Evolutionary conservation across 2,888 invertebrate species (phyloP), one percentile per base, ranked within the genome.

Genomic region (Rhyacophila evoluta): DNA sequence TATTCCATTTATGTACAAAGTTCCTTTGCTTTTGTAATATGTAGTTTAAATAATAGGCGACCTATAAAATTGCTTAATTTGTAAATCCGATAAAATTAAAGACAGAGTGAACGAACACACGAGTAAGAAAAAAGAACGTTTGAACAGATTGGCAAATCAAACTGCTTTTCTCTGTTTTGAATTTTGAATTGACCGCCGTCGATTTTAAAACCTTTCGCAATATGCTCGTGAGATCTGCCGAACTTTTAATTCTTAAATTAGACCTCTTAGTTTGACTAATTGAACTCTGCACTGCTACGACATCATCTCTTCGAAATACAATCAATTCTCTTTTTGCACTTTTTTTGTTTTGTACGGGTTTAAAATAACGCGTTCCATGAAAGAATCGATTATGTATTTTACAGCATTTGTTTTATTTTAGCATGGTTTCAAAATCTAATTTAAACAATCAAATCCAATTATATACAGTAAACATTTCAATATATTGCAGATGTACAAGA

Each of bases 121-220:
- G 10, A 25, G 55, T 55, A 19, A 12, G 12, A 39, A 39, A 15
- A n/a, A n/a, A n/a, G n/a, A n/a, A n/a, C n/a, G n/a, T 33, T 33
- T 33, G 19, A 19, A 55, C 55, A 19, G 55, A 55, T 55, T 55
- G 55, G 55, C 25, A 55, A 55, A 55, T 19, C 55, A 8, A 55
- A 55, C 55, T 55, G 55, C 55, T 55, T 55, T 55, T 4, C 55
- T 19, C 55, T 55, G 19, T 55, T 55, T 55, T 55, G 55, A 55
- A 19, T 25, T 55, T 55, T 55, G 55, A 55, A 19, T 25, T 55
- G 55, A 55, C 55, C 55, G 55, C 55, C 19, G 55, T 25, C 19
- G 55, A 10, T 55, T 55, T 55, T 10, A 19, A n/a, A n/a, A 25
- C 55, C 8, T 55, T 55, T 55, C 55, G 25, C 55, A 55, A 55